Conservation (phyloP, 2,888 invertebrate species). For the Pristionchus entomophagus region DNA sequence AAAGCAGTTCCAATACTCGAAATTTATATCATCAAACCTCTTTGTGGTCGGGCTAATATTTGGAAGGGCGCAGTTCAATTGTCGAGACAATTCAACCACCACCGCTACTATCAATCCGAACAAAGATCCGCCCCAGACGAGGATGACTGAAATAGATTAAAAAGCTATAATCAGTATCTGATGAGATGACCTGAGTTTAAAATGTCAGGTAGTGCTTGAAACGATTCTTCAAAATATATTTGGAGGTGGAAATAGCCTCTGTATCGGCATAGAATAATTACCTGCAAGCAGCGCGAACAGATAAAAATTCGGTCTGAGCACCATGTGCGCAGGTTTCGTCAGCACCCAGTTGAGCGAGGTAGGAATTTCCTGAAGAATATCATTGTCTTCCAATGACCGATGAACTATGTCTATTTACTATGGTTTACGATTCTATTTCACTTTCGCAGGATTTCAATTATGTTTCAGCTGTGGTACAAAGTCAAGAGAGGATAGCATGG, state of each 20-base stretch:
- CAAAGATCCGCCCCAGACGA: not conserved
- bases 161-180: too few relatives aligned
- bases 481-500: too few relatives aligned
- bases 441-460: too few relatives aligned
- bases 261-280: not conserved
- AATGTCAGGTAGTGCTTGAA: too few relatives aligned
- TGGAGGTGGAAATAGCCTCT: too few relatives aligned
- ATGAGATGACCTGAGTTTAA: too few relatives aligned
- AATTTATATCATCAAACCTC: too few relatives aligned
- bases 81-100: not conserved
- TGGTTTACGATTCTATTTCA: too few relatives aligned
- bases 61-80: not conserved
- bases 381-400: not conserved
- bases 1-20: too few relatives aligned
- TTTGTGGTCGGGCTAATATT: not conserved
- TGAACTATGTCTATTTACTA: too few relatives aligned
- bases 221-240: too few relatives aligned
- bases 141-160: not conserved
- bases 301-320: not conserved
- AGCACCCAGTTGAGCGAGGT: not conserved
- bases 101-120: not conserved
- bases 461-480: too few relatives aligned
- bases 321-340: not conserved
- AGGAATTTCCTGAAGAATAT: constrained; percentile 1
- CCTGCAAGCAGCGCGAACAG: not conserved